These are phyloP conservation scores for Hirtodrosophila histrioides DNA, from an alignment of 2,888 invertebrate species.

Conservation along the genomic window DNA sequence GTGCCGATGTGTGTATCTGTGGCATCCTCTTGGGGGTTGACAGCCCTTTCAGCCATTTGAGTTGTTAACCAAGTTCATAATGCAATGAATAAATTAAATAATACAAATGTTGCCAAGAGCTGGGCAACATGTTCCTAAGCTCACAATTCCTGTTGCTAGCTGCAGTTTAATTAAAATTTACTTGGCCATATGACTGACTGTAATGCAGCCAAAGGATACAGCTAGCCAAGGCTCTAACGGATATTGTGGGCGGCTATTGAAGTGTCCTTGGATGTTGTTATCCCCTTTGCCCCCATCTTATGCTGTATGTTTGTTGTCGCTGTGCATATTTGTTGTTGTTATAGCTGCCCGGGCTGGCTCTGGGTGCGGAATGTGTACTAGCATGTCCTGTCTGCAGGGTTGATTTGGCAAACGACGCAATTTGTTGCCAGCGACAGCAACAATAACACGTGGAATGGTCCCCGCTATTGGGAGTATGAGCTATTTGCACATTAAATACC, in stretches of 20 bases:
- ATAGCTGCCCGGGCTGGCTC: conserved; percentile 7
- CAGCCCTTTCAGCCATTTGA: conserved; percentile 37
- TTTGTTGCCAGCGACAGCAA: conserved; percentile 64
- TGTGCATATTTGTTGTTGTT: conserved; percentile 55
- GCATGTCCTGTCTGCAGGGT: conserved; percentile 63
- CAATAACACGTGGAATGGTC: conserved; percentile 49
- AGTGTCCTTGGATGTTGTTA: conserved; percentile 61
- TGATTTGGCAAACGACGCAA: conserved; percentile 77
- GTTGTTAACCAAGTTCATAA: conserved; percentile 57
- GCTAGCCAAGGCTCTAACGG: conserved; percentile 38
- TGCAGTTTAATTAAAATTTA: conserved; percentile 69
- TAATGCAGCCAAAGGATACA: conserved; percentile 43
- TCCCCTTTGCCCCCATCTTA: conserved; percentile 5
- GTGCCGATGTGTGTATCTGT: conserved; percentile 31
- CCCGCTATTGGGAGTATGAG: conserved; percentile 49
- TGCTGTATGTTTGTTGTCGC: conserved; percentile 57
- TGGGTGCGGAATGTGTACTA: conserved; percentile 29
- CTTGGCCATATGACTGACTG: conserved; percentile 12
- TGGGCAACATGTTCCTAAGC: conserved; percentile 50
- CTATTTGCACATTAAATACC: conserved; percentile 80
- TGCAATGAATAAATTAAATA: conserved; percentile 70
- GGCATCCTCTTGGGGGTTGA: conserved; percentile 42
- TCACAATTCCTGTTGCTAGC: conserved; percentile 28
- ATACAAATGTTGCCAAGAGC: conserved; percentile 32
- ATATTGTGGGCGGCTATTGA: conserved; percentile 74